Percentiles rank a stretch among this genome's conserved stretches.
These are phyloP conservation scores for Tuta absoluta DNA, from an alignment of 2,888 invertebrate species.

Conservation along the genomic window DNA sequence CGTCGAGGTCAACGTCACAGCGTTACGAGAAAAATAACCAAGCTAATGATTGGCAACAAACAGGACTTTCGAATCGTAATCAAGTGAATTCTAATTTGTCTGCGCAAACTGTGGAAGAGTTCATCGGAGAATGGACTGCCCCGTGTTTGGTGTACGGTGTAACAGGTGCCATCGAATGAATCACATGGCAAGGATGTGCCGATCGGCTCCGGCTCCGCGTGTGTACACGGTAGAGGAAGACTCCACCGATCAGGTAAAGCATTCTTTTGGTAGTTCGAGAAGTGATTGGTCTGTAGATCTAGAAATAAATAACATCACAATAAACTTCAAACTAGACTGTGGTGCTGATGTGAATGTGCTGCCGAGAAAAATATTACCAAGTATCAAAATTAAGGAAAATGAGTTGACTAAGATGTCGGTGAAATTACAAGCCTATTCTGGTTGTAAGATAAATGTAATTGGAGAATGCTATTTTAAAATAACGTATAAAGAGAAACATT, in stretches of 20 bases:
- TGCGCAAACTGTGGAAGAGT: conserved; percentile 33
- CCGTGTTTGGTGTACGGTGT: conserved; percentile 35
- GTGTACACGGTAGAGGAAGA: too few species aligned
- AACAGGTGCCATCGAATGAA: conserved; percentile 30
- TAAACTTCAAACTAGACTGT: conserved; percentile 37
- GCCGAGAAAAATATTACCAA: conserved; percentile 27
- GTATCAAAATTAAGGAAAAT: conserved; percentile 19
- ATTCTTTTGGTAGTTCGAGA: too few species aligned
- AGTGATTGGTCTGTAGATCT: too few species aligned
- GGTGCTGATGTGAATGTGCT: conserved; percentile 38
- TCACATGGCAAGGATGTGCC: conserved; percentile 36
- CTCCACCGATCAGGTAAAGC: too few species aligned
- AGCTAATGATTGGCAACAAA: too few species aligned
- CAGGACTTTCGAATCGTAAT: too few species aligned
- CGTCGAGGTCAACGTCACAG: too few species aligned
- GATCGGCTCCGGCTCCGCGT: too few species aligned
- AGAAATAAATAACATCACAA: too few species aligned
- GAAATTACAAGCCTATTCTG: conserved; percentile 35
- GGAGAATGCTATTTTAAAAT: conserved; percentile 34
- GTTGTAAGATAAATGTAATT: conserved; percentile 29
- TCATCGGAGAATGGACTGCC: conserved; percentile 31
- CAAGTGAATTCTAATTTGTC: too few species aligned
- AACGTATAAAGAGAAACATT: conserved; percentile 28
- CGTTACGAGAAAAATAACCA: too few species aligned
- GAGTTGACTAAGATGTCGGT: conserved; percentile 29